A percentile compares a stretch with the other conserved stretches of the same genome.
Evolutionary conservation across 1,140 invertebrate genomes (phyloP).

Genomic region (Calephelis nemesis): DNA sequence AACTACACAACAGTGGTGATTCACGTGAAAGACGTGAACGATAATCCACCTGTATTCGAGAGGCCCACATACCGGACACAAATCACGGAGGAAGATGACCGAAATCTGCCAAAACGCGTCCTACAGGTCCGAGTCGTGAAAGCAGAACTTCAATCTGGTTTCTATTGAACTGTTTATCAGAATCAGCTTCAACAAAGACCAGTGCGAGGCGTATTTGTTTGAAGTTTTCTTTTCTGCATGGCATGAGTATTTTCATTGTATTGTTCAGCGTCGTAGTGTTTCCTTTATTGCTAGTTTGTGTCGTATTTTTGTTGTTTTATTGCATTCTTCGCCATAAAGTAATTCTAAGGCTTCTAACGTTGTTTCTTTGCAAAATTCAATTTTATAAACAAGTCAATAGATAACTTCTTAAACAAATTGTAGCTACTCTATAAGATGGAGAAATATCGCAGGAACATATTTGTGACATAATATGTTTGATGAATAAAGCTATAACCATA

Average conservation of each 20-base stretch:
- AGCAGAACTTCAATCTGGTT: constrained; percentile 41
- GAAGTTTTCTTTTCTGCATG: constrained; percentile 55
- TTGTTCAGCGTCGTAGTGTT: constrained; percentile 41
- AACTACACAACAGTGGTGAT: constrained; percentile 97
- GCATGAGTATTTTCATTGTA: constrained; percentile 54
- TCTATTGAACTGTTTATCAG: constrained; percentile 46
- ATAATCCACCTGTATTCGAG: constrained; percentile 90
- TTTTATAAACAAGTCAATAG: no score
- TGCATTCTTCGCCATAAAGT: constrained; percentile 29
- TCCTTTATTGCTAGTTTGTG: constrained; percentile 47
- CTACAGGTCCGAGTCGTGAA: constrained; percentile 86
- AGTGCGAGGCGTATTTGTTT: constrained; percentile 38
- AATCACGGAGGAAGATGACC: constrained; percentile 97
- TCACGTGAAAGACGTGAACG: constrained; percentile 97
- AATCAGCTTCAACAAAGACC: constrained; percentile 46
- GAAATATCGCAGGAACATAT: no score
- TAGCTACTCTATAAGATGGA: no score
- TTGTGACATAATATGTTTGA: no score
- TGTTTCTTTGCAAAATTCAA: neutral
- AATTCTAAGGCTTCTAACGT: neutral
- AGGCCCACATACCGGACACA: constrained; percentile 95
- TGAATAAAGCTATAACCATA: no score
- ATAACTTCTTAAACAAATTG: no score
- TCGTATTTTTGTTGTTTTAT: constrained; percentile 43
- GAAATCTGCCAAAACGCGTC: constrained; percentile 95